Conservation (phyloP, 2,888 invertebrate species). For the Lasioglossum figueresi region DNA sequence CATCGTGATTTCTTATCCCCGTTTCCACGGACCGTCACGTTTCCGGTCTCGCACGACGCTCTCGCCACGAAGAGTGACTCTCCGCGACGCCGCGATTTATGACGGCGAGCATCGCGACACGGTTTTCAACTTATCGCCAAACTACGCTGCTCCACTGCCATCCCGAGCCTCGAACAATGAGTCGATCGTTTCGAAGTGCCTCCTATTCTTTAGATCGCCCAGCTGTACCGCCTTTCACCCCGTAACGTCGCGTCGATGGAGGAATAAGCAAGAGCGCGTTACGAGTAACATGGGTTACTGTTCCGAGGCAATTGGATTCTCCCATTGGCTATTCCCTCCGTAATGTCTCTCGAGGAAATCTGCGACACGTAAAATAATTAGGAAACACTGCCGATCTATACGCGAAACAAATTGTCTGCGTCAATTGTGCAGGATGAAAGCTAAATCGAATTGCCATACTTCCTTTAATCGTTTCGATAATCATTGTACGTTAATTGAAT, state of each 20-base stretch:
- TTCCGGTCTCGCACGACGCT: conserved; percentile 46
- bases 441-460: background rate
- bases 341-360: background rate
- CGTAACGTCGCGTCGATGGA: background rate
- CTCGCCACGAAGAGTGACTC: conserved; percentile 41
- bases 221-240: background rate
- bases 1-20: conserved; percentile 78
- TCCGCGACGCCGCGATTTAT: conserved; percentile 62
- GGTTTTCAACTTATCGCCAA: conserved; percentile 67
- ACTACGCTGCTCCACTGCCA: conserved; percentile 25
- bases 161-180: conserved; percentile 24
- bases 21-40: conserved; percentile 70
- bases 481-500: no score
- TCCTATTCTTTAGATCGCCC: background rate
- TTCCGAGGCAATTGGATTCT: background rate
- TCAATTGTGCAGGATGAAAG: background rate
- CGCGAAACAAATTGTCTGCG: background rate
- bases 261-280: background rate
- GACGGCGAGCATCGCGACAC: conserved; percentile 64
- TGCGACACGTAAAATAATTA: background rate
- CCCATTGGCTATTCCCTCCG: background rate
- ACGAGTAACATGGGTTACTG: background rate
- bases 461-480: background rate
- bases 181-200: conserved; percentile 22
- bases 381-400: background rate